These are phyloP conservation scores for Drosophila sulfurigaster DNA, from an alignment of 1,140 invertebrate species.

Conservation along the genomic window DNA sequence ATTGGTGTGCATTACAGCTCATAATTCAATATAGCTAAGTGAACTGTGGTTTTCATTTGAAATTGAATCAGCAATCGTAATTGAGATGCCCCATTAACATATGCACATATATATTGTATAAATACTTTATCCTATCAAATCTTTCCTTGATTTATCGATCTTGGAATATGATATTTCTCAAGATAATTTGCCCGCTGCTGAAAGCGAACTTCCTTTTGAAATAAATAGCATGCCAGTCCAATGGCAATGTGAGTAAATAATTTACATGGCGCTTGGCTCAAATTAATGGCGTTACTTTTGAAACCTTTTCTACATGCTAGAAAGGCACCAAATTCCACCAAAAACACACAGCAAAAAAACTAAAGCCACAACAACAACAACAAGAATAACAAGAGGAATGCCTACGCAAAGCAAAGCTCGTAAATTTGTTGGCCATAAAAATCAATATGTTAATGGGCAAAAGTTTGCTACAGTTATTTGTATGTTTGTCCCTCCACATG, in stretches of 20 bases:
- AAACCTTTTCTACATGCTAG: slow-evolving; percentile 74
- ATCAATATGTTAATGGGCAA: slow-evolving; percentile 80
- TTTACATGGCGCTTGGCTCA: slow-evolving; percentile 61
- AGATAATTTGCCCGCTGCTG: background rate
- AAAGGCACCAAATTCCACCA: background rate
- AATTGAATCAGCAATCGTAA: background rate
- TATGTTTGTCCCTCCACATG: slow-evolving; percentile 10
- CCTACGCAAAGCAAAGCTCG: slow-evolving; percentile 64
- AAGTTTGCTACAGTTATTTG: slow-evolving; percentile 59
- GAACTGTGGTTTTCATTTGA: slow-evolving; percentile 10
- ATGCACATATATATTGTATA: no score
- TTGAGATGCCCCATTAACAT: slow-evolving; percentile 1
- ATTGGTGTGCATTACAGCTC: slow-evolving; percentile 16
- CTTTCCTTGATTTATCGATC: background rate
- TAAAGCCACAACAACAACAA: slow-evolving; percentile 8
- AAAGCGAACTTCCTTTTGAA: background rate
- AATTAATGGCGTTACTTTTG: slow-evolving; percentile 80
- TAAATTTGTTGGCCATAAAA: slow-evolving; percentile 82
- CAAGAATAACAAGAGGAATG: slow-evolving; percentile 5
- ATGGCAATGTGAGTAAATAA: slow-evolving; percentile 43
- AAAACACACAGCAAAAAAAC: slow-evolving; percentile 19
- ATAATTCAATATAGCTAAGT: slow-evolving; percentile 44
- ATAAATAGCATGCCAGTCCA: slow-evolving; percentile 18
- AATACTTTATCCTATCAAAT: background rate
- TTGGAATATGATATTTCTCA: background rate